These are phyloP conservation scores for Pangasius sanitwongsei DNA, from an alignment of 2,797 vertebrate genomes.

Conservation along the genomic window DNA sequence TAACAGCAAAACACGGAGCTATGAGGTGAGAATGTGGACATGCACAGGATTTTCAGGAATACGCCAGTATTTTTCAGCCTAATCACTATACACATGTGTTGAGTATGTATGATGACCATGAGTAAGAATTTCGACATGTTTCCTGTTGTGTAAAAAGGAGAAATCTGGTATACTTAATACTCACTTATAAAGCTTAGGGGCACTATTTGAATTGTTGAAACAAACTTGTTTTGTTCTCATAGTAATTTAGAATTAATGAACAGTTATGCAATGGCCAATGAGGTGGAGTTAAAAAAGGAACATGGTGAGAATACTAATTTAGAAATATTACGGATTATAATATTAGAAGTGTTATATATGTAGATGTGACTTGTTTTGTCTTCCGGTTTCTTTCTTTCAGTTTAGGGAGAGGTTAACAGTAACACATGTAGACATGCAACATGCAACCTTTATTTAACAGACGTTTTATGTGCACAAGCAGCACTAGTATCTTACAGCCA, in stretches of 20 bases:
- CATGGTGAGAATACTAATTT: conserved; percentile 42
- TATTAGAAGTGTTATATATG: background rate
- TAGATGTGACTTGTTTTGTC: background rate
- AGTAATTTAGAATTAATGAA: conserved; percentile 41
- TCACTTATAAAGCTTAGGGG: background rate
- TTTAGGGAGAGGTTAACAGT: background rate
- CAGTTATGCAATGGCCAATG: conserved; percentile 29
- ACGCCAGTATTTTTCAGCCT: background rate
- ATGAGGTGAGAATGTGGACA: conserved; percentile 78
- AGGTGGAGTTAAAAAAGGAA: conserved; percentile 59
- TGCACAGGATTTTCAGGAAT: background rate
- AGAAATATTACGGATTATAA: background rate
- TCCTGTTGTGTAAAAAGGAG: background rate
- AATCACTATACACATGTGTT: background rate
- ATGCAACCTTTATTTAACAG: background rate
- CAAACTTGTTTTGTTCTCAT: background rate
- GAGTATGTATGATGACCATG: background rate
- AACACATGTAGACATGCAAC: background rate
- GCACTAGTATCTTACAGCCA: background rate
- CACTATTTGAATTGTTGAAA: background rate
- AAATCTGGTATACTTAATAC: background rate
- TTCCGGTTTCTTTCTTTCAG: background rate
- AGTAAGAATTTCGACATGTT: background rate
- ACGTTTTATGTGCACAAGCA: background rate
- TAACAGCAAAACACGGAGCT: conserved; percentile 88